Evolutionary conservation across 2,888 invertebrate genomes (phyloP).

Genomic region (Amiota mariae): DNA sequence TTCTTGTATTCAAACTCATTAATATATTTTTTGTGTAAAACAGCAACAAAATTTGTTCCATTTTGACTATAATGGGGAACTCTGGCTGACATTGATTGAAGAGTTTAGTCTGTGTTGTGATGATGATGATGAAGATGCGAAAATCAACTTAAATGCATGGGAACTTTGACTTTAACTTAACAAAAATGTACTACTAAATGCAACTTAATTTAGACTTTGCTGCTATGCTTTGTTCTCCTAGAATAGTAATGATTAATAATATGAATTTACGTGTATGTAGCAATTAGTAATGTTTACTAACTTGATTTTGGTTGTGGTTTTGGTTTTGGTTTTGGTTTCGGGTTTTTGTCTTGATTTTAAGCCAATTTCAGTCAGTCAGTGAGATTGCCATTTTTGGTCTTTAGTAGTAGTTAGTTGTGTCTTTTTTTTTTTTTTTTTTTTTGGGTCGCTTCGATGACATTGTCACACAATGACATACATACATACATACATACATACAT

Average conservation of each 20-base stretch:
- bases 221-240: neutral
- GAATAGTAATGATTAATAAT: constrained; percentile 17
- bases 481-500: constrained; percentile 7
- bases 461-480: constrained; percentile 17
- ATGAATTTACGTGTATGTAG: constrained; percentile 11
- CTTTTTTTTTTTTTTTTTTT: too few relatives aligned
- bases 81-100: constrained; percentile 12
- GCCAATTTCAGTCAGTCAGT: too few relatives aligned
- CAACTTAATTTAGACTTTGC: constrained; percentile 1
- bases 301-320: too few relatives aligned
- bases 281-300: constrained; percentile 2
- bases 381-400: neutral
- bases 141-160: neutral
- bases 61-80: neutral
- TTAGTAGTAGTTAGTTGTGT: neutral
- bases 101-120: neutral
- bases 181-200: neutral
- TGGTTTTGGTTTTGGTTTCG: too few relatives aligned
- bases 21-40: neutral
- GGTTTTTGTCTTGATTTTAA: too few relatives aligned
- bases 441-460: neutral
- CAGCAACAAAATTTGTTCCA: neutral
- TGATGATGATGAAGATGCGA: too few relatives aligned
- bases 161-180: constrained; percentile 4
- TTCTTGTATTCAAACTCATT: constrained; percentile 7